Percentiles rank a stretch among this genome's conserved stretches.
phyloP scores from a whole-genome alignment of 2,113 vertebrate species.

The Chelonoidis abingdonii region DNA sequence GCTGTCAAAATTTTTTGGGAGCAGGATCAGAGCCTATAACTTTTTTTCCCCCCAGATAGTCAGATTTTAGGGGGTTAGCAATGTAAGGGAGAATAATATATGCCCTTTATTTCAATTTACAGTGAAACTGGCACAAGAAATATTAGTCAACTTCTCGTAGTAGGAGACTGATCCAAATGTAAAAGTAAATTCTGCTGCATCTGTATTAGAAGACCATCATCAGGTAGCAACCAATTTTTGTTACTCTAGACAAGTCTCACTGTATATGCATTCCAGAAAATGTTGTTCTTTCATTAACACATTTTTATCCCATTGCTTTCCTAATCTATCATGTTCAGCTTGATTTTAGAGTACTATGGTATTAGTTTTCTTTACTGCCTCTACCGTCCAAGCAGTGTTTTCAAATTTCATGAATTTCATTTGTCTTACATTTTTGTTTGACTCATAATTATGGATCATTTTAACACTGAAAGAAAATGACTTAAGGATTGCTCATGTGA shows the following conservation, averaged over 20 bases:
- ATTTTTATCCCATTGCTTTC: background rate
- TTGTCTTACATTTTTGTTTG: background rate
- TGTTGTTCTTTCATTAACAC: background rate
- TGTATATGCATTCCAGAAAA: rapidly evolving
- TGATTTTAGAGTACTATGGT: background rate
- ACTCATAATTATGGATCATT: background rate
- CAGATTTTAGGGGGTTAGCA: background rate
- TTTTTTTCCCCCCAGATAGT: background rate
- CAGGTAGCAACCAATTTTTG: background rate
- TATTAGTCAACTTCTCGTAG: background rate
- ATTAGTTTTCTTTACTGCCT: background rate
- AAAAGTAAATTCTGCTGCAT: background rate
- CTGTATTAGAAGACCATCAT: background rate
- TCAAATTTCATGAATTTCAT: background rate
- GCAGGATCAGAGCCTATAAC: background rate
- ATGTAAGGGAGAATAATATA: background rate
- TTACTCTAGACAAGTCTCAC: background rate
- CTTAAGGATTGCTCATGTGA: too few species aligned
- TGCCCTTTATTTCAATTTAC: background rate
- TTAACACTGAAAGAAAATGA: background rate
- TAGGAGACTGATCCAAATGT: background rate
- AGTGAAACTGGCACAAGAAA: background rate
- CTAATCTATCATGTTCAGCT: background rate
- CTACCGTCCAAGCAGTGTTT: background rate
- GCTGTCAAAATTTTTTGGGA: background rate